Percentiles rank a stretch among this genome's conserved stretches.
Evolutionary conservation across 2,888 invertebrate species (phyloP).

Genomic region (Calameuta filiformis): DNA sequence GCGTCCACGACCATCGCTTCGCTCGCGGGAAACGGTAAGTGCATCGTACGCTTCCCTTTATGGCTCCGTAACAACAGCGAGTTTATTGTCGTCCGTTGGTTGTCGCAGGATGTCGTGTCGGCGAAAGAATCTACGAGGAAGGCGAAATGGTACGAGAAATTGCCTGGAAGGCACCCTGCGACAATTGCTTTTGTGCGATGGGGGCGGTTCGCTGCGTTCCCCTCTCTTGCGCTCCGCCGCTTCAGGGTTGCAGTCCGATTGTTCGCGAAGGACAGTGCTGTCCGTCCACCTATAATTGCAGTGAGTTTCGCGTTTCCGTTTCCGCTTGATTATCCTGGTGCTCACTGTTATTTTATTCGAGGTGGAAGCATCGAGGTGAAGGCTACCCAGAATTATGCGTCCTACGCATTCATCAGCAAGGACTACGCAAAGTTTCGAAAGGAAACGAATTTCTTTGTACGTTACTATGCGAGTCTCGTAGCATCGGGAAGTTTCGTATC

Average conservation of each 20-base stretch:
- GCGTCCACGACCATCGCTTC: conserved; percentile 48
- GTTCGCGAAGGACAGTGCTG: conserved; percentile 84
- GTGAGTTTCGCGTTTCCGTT: conserved; percentile 65
- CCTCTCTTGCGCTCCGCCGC: conserved; percentile 79
- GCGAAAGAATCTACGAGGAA: conserved; percentile 73
- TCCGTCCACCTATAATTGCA: conserved; percentile 85
- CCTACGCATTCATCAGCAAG: conserved; percentile 68
- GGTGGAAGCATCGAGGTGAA: conserved; percentile 70
- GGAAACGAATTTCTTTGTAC: conserved; percentile 62
- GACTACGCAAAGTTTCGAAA: conserved; percentile 69
- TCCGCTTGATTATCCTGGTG: conserved; percentile 12
- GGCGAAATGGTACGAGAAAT: conserved; percentile 76
- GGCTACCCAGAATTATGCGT: conserved; percentile 67
- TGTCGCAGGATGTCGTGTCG: conserved; percentile 73
- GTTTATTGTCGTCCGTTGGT: background rate
- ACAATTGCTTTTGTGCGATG: conserved; percentile 84
- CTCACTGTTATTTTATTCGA: conserved; percentile 39
- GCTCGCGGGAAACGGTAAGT: conserved; percentile 50
- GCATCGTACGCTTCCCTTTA: conserved; percentile 6
- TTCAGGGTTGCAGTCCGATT: conserved; percentile 81
- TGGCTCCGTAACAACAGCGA: background rate
- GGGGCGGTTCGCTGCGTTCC: conserved; percentile 80
- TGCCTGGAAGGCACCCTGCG: conserved; percentile 73
- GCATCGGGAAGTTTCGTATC: background rate
- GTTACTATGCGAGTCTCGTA: conserved; percentile 26